These are phyloP conservation scores for Neopipo cinnamomea DNA, from an alignment of 2,113 vertebrate genomes.

Conservation along the genomic window DNA sequence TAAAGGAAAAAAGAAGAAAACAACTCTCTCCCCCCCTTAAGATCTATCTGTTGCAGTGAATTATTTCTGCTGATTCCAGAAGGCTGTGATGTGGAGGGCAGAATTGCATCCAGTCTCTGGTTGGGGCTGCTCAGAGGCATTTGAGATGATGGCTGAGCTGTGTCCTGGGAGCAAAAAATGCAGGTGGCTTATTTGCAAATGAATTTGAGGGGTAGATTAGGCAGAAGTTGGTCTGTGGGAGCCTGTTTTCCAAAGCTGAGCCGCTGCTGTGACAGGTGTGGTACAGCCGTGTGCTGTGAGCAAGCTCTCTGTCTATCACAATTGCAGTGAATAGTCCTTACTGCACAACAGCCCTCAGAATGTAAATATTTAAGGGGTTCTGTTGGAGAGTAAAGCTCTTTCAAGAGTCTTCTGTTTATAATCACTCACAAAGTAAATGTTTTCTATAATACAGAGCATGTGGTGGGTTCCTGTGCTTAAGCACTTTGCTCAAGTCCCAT, in stretches of 20 bases:
- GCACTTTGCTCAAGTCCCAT: background rate
- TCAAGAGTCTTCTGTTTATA: conserved; percentile 62
- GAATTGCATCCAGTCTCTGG: background rate
- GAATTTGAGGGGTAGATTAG: background rate
- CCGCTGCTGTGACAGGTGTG: background rate
- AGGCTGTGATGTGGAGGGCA: background rate
- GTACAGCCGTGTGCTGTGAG: background rate
- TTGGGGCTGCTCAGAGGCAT: background rate
- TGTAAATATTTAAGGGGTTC: conserved; percentile 63
- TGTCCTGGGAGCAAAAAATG: background rate
- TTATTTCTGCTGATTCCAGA: background rate
- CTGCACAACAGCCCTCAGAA: background rate
- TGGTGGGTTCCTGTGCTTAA: conserved; percentile 23
- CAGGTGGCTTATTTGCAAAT: background rate
- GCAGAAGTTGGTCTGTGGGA: background rate
- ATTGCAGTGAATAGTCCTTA: background rate
- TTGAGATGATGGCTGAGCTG: background rate
- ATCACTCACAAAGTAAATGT: conserved; percentile 41
- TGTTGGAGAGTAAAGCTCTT: conserved; percentile 38
- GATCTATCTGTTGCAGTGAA: background rate
- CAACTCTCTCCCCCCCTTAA: rapidly evolving
- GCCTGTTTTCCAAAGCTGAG: background rate
- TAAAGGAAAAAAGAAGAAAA: background rate
- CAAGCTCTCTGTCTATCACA: background rate
- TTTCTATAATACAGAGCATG: background rate